These are phyloP conservation scores for Dendrocincla tyrannina DNA, from an alignment of 2,797 vertebrate genomes.

Conservation along the genomic window DNA sequence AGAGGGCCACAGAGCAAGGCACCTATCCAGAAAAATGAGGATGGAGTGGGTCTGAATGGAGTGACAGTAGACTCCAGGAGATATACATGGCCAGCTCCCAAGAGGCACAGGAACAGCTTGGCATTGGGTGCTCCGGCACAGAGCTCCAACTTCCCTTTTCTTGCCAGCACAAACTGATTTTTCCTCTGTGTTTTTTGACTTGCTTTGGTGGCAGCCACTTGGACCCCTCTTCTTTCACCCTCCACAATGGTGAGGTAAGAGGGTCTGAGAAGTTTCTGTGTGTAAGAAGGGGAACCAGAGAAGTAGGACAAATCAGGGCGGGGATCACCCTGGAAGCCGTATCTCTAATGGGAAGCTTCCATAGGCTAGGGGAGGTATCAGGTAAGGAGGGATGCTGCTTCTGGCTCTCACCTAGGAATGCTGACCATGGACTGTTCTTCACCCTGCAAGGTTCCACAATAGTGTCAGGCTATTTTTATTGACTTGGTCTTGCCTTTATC, in stretches of 20 bases:
- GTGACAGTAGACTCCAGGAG: not conserved
- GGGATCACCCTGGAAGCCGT: not conserved
- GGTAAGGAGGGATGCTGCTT: not conserved
- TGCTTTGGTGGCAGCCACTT: not conserved
- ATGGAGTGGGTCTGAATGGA: not conserved
- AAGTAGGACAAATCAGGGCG: not conserved
- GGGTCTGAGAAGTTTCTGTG: not conserved
- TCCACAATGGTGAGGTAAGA: conserved; percentile 70
- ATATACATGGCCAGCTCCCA: conserved; percentile 48
- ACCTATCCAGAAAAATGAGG: rapidly evolving
- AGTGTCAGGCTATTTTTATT: not conserved
- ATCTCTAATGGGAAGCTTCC: not conserved
- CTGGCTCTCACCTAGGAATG: not conserved
- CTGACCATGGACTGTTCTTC: not conserved
- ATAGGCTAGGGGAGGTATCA: not conserved
- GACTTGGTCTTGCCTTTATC: not conserved
- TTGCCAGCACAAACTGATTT: not conserved
- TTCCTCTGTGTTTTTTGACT: not conserved
- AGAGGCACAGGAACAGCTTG: not conserved
- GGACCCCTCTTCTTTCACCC: not conserved
- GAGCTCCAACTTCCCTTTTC: conserved; percentile 46
- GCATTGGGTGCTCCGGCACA: not conserved
- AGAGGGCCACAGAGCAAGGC: not conserved
- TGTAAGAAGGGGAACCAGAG: not conserved
- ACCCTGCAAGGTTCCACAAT: not conserved